Percentiles rank a stretch among this genome's conserved stretches.
These are phyloP conservation scores for Sinosuthora webbiana DNA, from an alignment of 2,113 vertebrate genomes.

Conservation along the genomic window DNA sequence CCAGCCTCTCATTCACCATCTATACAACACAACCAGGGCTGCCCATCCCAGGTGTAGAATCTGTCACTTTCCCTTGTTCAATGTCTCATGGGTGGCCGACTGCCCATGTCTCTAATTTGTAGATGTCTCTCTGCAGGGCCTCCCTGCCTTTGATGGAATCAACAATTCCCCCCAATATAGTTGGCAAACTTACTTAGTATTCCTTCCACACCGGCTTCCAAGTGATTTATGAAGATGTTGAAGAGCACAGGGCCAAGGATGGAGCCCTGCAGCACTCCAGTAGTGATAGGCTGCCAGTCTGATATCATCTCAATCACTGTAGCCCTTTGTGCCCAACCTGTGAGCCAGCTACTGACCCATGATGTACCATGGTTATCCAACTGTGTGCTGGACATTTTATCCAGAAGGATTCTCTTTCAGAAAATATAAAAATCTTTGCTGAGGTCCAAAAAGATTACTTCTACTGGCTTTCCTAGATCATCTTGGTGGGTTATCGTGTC, in stretches of 20 bases:
- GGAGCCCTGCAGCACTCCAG: background rate
- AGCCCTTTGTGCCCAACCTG: background rate
- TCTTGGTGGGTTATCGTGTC: rapidly evolving
- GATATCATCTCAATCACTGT: no score
- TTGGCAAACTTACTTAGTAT: background rate
- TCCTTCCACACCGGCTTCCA: background rate
- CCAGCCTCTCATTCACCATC: background rate
- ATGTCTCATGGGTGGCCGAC: rapidly evolving
- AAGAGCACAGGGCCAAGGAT: background rate
- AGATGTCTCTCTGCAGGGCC: background rate
- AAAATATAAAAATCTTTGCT: background rate
- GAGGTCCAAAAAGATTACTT: background rate
- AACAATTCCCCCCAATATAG: background rate
- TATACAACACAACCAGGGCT: background rate
- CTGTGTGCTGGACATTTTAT: background rate
- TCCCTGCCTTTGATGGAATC: rapidly evolving
- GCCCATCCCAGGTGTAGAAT: background rate
- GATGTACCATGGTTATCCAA: background rate
- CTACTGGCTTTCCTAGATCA: background rate
- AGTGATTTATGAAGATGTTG: background rate
- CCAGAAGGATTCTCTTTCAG: background rate
- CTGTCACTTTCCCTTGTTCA: background rate
- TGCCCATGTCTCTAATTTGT: background rate
- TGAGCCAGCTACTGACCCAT: background rate
- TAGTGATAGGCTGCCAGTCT: no score